Evolutionary conservation across 92 coral and sea anemone species (phyloP), one percentile per base, ranked within the genome.

Genomic region (Epizoanthus ramosus): DNA sequence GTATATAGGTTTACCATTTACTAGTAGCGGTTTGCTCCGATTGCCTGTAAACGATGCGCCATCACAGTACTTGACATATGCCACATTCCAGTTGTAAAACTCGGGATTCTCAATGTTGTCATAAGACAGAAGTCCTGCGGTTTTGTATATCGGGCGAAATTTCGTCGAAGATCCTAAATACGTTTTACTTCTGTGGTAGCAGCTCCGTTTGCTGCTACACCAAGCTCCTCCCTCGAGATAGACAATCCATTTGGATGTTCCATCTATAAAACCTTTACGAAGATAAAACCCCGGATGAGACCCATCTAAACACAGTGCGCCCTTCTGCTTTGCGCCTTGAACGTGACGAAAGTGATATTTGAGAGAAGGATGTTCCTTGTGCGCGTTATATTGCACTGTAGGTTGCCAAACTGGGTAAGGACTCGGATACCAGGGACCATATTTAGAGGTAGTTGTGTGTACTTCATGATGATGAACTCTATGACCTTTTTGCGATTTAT

Each of bases 151-250:
- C 39, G 83, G 84, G 18, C 85, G 73, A 41, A 74, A 81, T 69
- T 75, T 85, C 7, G 80, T 50, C 41, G 95, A 86, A 19, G 98
- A 94, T 13, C 99, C 99, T 21, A 92, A 75, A 57, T 84, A 53
- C 19, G 89, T 86, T 21, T 74, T 73, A 73, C 95, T 97, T 56
- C 99, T 80, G 3, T 82, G 59, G 63, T 86, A 94, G 76, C 99
- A 97, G 23, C 93, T 61, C 45, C 79, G 58, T 68, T 87, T 74
- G 57, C 86, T 90, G 59, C 91, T 92, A 43, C 99, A 97, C 99
- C 99, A 97, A 0, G 99, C 99, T 1, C 99, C 99, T 4, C 99
- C 99, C 41, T 90, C 87, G 19, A 97, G 81, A 83, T 90, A 91
- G 43, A 97, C 69, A 21, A 94, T 94, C 99, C 99, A 97, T 17